These are phyloP conservation scores for Lochmaea capreae DNA, from an alignment of 2,888 invertebrate genomes.

Conservation along the genomic window DNA sequence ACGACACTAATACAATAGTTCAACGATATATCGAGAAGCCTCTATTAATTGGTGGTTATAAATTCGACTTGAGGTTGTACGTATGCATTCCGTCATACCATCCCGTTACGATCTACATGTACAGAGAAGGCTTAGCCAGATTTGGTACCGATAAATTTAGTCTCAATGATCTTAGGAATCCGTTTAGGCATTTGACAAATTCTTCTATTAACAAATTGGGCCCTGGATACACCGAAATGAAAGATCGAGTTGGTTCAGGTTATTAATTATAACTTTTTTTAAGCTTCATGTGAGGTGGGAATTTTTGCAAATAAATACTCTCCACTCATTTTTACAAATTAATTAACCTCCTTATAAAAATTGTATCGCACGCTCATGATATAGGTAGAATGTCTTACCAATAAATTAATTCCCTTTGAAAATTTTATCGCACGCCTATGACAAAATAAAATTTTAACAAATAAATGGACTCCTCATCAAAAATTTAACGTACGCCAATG, in stretches of 20 bases:
- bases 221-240: slow-evolving; percentile 83
- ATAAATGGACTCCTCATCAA: too few relatives aligned
- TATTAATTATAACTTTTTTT: slow-evolving; percentile 36
- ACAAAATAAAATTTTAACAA: too few relatives aligned
- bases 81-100: slow-evolving; percentile 90
- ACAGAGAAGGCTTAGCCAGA: slow-evolving; percentile 85
- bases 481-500: too few relatives aligned
- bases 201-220: slow-evolving; percentile 91
- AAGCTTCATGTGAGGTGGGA: too few relatives aligned
- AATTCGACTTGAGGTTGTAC: slow-evolving; percentile 92
- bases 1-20: slow-evolving; percentile 83
- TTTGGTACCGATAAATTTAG: slow-evolving; percentile 88
- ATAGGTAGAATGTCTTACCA: too few relatives aligned
- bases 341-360: too few relatives aligned
- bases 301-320: too few relatives aligned
- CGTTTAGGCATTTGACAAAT: slow-evolving; percentile 90
- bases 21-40: slow-evolving; percentile 85
- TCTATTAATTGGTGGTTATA: slow-evolving; percentile 86
- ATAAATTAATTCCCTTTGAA: too few relatives aligned
- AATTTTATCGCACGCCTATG: too few relatives aligned
- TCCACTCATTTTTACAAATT: too few relatives aligned
- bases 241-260: slow-evolving; percentile 86
- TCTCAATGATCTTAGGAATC: slow-evolving; percentile 84
- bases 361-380: too few relatives aligned
- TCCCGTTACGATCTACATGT: slow-evolving; percentile 88